A percentile compares a stretch with the other conserved stretches of the same genome.
Conservation (phyloP, 2,888 invertebrate genomes). For the Melangyna quadrimaculata region DNA sequence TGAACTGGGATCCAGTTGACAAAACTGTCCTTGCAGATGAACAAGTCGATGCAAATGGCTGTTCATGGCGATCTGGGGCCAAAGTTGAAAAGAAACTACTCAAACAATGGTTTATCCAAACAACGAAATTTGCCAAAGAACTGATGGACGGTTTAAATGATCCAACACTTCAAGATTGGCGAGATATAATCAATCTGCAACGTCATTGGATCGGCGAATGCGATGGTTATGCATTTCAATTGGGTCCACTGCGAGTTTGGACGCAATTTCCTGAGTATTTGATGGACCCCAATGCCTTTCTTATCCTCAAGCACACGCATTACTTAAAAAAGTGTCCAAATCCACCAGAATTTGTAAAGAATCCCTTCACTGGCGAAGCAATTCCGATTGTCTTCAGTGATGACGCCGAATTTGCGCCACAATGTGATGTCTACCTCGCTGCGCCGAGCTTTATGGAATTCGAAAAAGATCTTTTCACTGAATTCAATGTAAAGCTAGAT, state of each 20-base stretch:
- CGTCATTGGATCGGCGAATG: conserved; percentile 95
- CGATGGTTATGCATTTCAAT: conserved; percentile 88
- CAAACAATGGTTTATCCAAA: conserved; percentile 97
- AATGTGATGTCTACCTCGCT: conserved; percentile 87
- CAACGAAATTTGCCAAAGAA: conserved; percentile 90
- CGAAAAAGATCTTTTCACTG: conserved; percentile 85
- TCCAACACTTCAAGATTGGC: conserved; percentile 89
- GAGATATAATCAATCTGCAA: conserved; percentile 91
- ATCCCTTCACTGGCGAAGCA: conserved; percentile 86
- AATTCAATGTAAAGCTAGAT: conserved; percentile 81
- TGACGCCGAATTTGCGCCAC: conserved; percentile 84
- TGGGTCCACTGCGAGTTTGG: conserved; percentile 85
- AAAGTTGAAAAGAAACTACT: conserved; percentile 93
- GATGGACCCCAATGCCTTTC: conserved; percentile 85
- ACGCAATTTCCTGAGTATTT: conserved; percentile 88
- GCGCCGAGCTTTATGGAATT: conserved; percentile 85
- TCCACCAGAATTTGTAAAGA: conserved; percentile 82
- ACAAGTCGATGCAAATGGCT: conserved; percentile 95
- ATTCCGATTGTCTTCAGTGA: conserved; percentile 87
- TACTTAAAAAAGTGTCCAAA: conserved; percentile 81
- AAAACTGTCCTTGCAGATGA: conserved; percentile 98
- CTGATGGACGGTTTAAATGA: conserved; percentile 87
- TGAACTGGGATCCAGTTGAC: conserved; percentile 99
- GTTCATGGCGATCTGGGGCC: conserved; percentile 98
- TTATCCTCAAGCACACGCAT: conserved; percentile 84